Conservation (phyloP, 2,113 vertebrate genomes). For the Aldabrachelys gigantea region DNA sequence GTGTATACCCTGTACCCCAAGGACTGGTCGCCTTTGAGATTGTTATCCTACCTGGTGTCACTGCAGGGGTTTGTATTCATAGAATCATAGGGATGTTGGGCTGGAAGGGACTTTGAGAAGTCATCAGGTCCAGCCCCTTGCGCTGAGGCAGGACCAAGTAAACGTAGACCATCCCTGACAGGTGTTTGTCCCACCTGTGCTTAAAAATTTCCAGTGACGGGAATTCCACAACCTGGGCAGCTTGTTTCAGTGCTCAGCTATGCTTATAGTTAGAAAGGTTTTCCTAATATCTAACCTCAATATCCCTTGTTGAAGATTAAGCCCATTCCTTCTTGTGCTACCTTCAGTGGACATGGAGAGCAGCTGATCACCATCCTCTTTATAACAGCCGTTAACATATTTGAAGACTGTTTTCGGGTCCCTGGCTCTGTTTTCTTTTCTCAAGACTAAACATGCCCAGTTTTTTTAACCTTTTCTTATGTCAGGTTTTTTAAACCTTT, state of each 20-base stretch:
- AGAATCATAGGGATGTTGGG: neutral
- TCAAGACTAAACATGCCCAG: neutral
- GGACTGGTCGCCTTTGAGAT: neutral
- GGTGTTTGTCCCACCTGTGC: neutral
- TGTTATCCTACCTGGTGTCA: neutral
- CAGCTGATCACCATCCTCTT: neutral
- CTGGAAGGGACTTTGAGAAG: neutral
- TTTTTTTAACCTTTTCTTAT: neutral
- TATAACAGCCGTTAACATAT: neutral
- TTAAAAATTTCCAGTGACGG: neutral
- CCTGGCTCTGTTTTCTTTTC: neutral
- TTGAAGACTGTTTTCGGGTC: neutral
- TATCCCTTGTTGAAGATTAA: no score
- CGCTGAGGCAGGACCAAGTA: neutral
- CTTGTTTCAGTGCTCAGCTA: neutral
- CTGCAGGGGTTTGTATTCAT: neutral
- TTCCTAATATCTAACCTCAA: no score
- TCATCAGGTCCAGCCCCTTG: neutral
- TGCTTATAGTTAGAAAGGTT: no score
- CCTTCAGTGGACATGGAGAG: no score
- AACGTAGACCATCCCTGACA: neutral
- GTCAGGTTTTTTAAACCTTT: neutral
- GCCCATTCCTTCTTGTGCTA: no score
- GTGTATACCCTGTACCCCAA: accelerated
- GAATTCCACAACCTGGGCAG: neutral